Evolutionary conservation across 2,888 invertebrate species (phyloP).

Genomic region (Drepana falcataria): DNA sequence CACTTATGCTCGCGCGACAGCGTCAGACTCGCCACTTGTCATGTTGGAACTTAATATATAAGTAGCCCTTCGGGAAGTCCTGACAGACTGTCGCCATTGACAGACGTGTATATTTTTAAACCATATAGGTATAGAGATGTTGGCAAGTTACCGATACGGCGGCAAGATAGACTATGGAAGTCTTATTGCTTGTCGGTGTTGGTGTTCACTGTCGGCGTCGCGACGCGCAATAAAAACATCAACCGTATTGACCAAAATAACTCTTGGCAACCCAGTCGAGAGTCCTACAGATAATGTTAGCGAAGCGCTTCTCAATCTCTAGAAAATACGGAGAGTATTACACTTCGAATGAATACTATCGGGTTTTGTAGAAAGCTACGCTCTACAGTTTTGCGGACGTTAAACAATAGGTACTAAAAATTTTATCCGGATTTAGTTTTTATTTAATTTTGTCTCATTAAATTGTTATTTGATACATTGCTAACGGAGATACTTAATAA

Average conservation of each 20-base stretch:
- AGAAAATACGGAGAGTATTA: slow-evolving; percentile 23
- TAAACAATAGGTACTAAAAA: too few species aligned
- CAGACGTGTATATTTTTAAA: too few species aligned
- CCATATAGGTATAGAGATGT: slow-evolving; percentile 7
- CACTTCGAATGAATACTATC: slow-evolving; percentile 9
- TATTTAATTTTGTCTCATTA: too few species aligned
- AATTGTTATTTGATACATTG: too few species aligned
- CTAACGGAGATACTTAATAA: too few species aligned
- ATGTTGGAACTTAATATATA: too few species aligned
- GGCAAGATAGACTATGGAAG: slow-evolving; percentile 37
- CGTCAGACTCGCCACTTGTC: too few species aligned
- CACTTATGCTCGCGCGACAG: too few species aligned
- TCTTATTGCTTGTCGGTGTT: slow-evolving; percentile 70
- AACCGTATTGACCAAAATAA: slow-evolving; percentile 75
- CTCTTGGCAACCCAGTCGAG: slow-evolving; percentile 71
- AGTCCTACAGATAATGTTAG: slow-evolving; percentile 62
- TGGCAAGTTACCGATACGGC: slow-evolving; percentile 25
- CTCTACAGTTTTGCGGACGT: background rate
- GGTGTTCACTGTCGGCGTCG: slow-evolving; percentile 50
- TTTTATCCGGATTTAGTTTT: too few species aligned
- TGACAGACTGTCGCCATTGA: too few species aligned
- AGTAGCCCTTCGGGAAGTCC: too few species aligned
- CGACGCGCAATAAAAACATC: slow-evolving; percentile 77
- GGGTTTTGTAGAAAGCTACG: too few species aligned
- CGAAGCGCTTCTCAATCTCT: slow-evolving; percentile 47